Evolutionary conservation across 2,888 invertebrate species (phyloP).

Genomic region (Pedicia rivosa): DNA sequence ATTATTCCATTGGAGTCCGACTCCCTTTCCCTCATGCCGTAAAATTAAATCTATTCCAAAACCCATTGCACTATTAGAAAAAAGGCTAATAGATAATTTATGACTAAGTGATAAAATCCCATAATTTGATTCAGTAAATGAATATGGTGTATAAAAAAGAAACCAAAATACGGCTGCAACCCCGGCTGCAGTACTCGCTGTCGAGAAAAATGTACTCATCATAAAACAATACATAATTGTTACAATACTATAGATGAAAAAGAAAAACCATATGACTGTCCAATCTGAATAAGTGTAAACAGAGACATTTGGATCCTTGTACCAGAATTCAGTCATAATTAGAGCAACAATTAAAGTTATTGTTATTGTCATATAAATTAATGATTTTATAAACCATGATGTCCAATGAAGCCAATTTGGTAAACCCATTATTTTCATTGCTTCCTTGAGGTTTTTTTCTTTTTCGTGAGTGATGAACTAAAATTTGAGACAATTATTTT

Average conservation of each 20-base stretch:
- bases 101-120: constrained; percentile 38
- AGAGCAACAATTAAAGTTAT: constrained; percentile 38
- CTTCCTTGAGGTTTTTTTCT: constrained; percentile 54
- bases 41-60: constrained; percentile 59
- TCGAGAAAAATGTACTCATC: constrained; percentile 63
- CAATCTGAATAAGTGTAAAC: constrained; percentile 55
- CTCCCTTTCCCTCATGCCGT: constrained; percentile 45
- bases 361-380: constrained; percentile 47
- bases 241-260: constrained; percentile 52
- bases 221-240: constrained; percentile 65
- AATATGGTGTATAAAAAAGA: constrained; percentile 52
- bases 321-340: constrained; percentile 41
- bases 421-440: constrained; percentile 86
- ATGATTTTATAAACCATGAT: constrained; percentile 71
- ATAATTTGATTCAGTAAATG: constrained; percentile 49
- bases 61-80: constrained; percentile 67
- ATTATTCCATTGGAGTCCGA: constrained; percentile 38
- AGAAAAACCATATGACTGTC: constrained; percentile 48
- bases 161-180: constrained; percentile 65
- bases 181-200: constrained; percentile 64
- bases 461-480: constrained; percentile 39
- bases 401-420: constrained; percentile 71
- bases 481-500: background rate
- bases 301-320: constrained; percentile 31
- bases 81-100: constrained; percentile 47